These are phyloP conservation scores for Tiphia femorata DNA, from an alignment of 2,888 invertebrate species.

Conservation along the genomic window DNA sequence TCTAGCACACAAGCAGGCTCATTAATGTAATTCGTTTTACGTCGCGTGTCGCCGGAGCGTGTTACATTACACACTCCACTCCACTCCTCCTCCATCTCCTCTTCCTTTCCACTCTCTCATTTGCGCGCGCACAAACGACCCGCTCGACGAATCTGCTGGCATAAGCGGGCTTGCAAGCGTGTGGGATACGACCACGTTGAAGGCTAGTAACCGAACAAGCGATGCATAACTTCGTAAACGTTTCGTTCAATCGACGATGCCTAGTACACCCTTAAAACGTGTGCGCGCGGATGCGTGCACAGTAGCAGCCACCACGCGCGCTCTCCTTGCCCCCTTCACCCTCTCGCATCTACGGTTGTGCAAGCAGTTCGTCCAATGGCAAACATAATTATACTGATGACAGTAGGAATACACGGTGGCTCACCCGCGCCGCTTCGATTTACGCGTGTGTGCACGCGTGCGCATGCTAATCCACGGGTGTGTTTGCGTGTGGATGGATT, in stretches of 20 bases:
- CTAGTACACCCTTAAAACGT: not conserved
- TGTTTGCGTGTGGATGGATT: not conserved
- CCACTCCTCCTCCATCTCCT: not conserved
- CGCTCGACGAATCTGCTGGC: not conserved
- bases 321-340: too few relatives aligned
- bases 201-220: too few relatives aligned
- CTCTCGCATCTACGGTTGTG: slow-evolving; percentile 6
- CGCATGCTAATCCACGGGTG: too few relatives aligned
- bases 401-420: slow-evolving; percentile 7
- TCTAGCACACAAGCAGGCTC: not conserved
- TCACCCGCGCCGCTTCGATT: not conserved
- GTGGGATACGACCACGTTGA: too few relatives aligned
- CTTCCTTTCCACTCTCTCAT: not conserved
- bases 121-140: not conserved
- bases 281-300: slow-evolving; percentile 13
- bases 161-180: not conserved
- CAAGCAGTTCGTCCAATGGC: slow-evolving; percentile 32
- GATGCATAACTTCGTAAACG: too few relatives aligned
- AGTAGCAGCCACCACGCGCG: not conserved
- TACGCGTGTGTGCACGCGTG: not conserved
- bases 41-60: not conserved
- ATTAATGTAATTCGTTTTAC: slow-evolving; percentile 7
- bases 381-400: slow-evolving; percentile 48
- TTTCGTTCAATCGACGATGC: not conserved
- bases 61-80: not conserved